Percentiles rank a stretch among this genome's conserved stretches.
phyloP scores from a whole-genome alignment of 2,797 vertebrate genomes.

The Orestias chungarensis region DNA sequence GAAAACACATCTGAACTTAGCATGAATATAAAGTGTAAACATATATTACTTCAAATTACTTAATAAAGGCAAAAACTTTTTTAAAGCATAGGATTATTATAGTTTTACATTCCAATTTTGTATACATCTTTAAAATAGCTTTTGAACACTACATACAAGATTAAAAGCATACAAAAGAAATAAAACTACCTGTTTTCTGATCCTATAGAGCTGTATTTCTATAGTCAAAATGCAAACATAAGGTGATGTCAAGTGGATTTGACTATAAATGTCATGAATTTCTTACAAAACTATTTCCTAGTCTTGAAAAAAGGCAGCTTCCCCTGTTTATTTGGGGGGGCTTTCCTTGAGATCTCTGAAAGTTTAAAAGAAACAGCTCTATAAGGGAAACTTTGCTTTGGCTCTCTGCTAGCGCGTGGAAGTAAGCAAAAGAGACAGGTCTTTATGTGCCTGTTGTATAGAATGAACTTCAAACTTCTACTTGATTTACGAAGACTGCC shows the following conservation, averaged over 20 bases:
- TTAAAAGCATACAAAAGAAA: neutral
- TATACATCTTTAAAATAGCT: neutral
- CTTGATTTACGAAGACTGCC: constrained; percentile 61
- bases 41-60: neutral
- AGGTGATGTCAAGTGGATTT: constrained; percentile 5
- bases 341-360: constrained; percentile 37
- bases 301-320: constrained; percentile 27
- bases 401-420: constrained; percentile 48
- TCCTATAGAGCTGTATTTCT: constrained; percentile 1
- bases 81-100: neutral
- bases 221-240: neutral
- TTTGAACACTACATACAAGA: neutral
- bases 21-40: neutral
- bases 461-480: constrained; percentile 62
- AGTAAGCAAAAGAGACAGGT: constrained; percentile 44
- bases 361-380: constrained; percentile 49
- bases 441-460: constrained; percentile 60
- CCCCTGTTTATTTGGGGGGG: constrained; percentile 23
- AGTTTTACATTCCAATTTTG: neutral
- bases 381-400: constrained; percentile 57
- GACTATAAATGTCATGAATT: constrained; percentile 22
- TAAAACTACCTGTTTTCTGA: neutral
- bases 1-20: neutral
- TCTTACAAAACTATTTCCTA: constrained; percentile 24
- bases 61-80: too few species aligned